phyloP scores from a whole-genome alignment of 2,113 vertebrate genomes.

The Fregetta grallaria region DNA sequence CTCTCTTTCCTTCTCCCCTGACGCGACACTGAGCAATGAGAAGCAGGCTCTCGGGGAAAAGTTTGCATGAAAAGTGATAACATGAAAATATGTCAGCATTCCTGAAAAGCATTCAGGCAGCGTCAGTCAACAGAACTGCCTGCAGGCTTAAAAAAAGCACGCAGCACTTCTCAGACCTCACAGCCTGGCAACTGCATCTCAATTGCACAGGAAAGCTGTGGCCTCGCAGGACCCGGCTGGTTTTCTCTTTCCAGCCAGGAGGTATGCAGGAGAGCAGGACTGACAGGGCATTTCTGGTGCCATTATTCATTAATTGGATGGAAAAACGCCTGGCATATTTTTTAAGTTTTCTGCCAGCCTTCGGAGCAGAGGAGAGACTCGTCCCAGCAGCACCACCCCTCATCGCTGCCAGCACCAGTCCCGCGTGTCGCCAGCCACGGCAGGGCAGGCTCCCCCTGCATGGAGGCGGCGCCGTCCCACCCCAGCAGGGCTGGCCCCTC shows the following conservation, averaged over 20 bases:
- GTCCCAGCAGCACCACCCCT: neutral
- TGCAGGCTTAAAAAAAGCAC: neutral
- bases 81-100: slow-evolving; percentile 52
- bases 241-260: neutral
- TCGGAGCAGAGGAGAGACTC: neutral
- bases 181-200: neutral
- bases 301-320: neutral
- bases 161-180: neutral
- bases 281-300: neutral
- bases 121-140: slow-evolving; percentile 42
- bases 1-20: slow-evolving; percentile 28
- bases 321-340: neutral
- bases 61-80: slow-evolving; percentile 53
- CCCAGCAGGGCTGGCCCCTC: neutral
- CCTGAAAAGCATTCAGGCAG: slow-evolving; percentile 28
- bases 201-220: accelerated
- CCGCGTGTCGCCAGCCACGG: neutral
- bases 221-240: neutral
- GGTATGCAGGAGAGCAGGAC: neutral
- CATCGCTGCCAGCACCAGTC: neutral
- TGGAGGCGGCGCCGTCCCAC: accelerated
- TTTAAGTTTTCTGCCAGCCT: neutral
- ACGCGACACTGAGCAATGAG: neutral
- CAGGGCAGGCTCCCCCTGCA: neutral
- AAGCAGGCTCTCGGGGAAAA: neutral